These are phyloP conservation scores for Phalacrocorax carbo DNA, from an alignment of 2,113 vertebrate genomes.

Conservation along the genomic window DNA sequence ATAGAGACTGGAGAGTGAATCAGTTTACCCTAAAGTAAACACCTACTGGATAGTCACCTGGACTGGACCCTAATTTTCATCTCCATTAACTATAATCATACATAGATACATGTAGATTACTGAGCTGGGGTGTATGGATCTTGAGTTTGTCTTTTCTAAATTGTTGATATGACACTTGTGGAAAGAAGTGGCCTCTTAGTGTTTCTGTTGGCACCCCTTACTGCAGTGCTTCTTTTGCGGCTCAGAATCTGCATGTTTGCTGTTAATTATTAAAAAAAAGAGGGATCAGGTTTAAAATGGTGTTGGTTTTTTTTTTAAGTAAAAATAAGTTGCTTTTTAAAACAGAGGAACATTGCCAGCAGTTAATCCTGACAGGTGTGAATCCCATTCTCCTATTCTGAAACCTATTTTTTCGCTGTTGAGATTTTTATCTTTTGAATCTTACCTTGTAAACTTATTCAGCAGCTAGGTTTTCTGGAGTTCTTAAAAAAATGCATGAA, in stretches of 20 bases:
- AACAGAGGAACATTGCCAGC: not conserved
- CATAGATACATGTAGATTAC: not conserved
- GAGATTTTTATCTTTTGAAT: not conserved
- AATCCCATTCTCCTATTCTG: not conserved
- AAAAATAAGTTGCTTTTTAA: not conserved
- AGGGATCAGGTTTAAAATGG: not conserved
- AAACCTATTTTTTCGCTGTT: not conserved
- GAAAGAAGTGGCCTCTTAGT: not conserved
- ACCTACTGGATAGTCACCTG: not conserved
- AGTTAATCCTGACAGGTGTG: not conserved
- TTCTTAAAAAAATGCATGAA: not conserved
- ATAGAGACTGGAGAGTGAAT: not conserved
- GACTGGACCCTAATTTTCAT: not conserved
- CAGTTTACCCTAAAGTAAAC: not conserved
- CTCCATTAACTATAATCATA: not conserved
- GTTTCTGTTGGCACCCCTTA: not conserved
- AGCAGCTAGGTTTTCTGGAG: not conserved
- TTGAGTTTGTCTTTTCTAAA: not conserved
- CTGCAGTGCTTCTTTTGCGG: not conserved
- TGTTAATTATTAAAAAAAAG: not conserved
- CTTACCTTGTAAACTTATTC: not conserved
- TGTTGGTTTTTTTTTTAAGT: accelerated
- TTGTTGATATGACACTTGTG: not conserved
- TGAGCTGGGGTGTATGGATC: not conserved
- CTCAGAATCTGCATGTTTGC: not conserved